Percentiles rank a stretch among this genome's conserved stretches.
These are phyloP conservation scores for Leucophenga montana DNA, from an alignment of 2,888 invertebrate species.

Conservation along the genomic window DNA sequence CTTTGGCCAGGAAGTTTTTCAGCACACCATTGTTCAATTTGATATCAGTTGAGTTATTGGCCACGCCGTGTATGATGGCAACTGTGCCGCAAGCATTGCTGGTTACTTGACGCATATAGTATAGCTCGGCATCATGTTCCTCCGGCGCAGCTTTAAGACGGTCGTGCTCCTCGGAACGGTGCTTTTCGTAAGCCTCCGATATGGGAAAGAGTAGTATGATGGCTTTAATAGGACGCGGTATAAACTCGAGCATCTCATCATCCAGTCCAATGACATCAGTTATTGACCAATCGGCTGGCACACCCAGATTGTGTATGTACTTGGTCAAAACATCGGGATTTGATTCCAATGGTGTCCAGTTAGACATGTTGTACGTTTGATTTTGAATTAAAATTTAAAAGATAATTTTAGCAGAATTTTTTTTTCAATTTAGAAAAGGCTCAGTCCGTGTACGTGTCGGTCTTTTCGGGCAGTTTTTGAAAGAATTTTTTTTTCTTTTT, in stretches of 20 bases:
- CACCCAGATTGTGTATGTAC: conserved; percentile 87
- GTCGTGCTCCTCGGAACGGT: conserved; percentile 80
- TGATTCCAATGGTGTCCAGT: conserved; percentile 75
- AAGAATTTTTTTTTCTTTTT: conserved; percentile 20
- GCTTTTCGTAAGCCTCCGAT: conserved; percentile 82
- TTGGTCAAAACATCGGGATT: conserved; percentile 79
- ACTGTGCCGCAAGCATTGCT: conserved; percentile 98
- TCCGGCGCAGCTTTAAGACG: conserved; percentile 78
- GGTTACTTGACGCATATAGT: conserved; percentile 91
- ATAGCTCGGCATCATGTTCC: conserved; percentile 79
- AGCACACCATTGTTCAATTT: conserved; percentile 81
- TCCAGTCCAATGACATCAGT: conserved; percentile 95
- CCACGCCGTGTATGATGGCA: conserved; percentile 95
- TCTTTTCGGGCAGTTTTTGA: conserved; percentile 54
- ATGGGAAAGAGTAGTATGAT: conserved; percentile 92
- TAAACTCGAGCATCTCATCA: conserved; percentile 86
- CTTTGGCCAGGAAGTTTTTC: conserved; percentile 84
- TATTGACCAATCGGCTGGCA: conserved; percentile 84
- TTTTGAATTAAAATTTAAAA: too few species aligned
- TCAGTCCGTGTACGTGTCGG: conserved; percentile 32
- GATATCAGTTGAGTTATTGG: conserved; percentile 86
- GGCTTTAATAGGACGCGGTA: conserved; percentile 87
- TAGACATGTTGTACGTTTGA: conserved; percentile 56
- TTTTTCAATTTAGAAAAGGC: not conserved
- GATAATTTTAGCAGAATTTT: too few species aligned